Evolutionary conservation across 2,113 vertebrate species (phyloP).

Genomic region (Eurystomus gularis): DNA sequence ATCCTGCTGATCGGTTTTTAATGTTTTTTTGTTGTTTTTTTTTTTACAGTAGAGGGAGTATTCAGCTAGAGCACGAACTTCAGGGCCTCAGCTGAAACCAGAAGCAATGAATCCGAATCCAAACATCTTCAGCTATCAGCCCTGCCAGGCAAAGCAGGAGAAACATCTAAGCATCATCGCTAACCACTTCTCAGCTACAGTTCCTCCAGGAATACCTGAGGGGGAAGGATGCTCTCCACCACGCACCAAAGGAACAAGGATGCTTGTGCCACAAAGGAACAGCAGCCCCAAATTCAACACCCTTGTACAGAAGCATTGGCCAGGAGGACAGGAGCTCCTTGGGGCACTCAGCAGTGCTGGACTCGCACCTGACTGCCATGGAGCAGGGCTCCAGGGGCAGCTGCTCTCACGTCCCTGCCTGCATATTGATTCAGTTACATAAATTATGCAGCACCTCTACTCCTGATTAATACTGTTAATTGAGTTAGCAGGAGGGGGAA

Average conservation of each 20-base stretch:
- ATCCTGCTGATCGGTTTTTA: background rate
- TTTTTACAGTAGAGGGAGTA: background rate
- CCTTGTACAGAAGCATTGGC: background rate
- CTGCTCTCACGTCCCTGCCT: background rate
- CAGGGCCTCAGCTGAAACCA: background rate
- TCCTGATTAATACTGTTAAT: conserved; percentile 38
- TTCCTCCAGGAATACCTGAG: background rate
- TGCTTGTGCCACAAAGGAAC: background rate
- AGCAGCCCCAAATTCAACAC: background rate
- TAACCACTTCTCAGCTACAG: background rate
- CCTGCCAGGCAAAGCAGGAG: background rate
- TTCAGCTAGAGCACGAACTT: background rate
- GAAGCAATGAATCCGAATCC: background rate
- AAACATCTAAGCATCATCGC: background rate
- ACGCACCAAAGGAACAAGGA: background rate
- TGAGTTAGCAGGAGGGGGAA: background rate
- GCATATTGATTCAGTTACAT: conserved; percentile 41
- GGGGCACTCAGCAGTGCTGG: accelerated
- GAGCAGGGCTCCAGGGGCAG: background rate
- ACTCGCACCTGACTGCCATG: background rate
- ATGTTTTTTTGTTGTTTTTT: background rate
- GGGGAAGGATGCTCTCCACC: background rate
- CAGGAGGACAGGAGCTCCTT: background rate
- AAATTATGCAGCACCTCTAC: conserved; percentile 59
- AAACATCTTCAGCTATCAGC: accelerated